Percentiles rank a stretch among this genome's conserved stretches.
phyloP scores from a whole-genome alignment of 2,113 vertebrate species.

The Serinus canaria region DNA sequence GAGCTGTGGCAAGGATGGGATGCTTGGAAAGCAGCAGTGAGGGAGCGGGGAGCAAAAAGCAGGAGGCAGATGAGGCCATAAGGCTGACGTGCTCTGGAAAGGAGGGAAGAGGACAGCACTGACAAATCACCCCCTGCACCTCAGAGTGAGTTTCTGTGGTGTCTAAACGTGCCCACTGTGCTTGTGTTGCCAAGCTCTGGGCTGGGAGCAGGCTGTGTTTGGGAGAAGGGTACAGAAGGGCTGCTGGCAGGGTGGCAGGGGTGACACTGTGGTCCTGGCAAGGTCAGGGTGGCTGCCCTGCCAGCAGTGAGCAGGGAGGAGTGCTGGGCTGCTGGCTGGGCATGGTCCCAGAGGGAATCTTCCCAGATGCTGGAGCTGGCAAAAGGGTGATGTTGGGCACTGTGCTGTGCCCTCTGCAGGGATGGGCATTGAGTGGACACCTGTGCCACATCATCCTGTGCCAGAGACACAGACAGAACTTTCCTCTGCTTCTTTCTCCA shows the following conservation, averaged over 20 bases:
- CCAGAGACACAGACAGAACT: neutral
- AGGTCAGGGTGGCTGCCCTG: neutral
- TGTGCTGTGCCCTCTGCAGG: neutral
- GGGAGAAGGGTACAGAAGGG: neutral
- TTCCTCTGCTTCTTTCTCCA: neutral
- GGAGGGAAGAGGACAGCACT: neutral
- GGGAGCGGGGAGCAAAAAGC: neutral
- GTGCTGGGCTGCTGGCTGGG: neutral
- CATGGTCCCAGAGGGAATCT: neutral
- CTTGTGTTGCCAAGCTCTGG: accelerated
- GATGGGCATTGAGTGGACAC: neutral
- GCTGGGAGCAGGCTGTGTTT: neutral
- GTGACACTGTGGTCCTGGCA: neutral
- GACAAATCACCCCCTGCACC: neutral
- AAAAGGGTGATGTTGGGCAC: neutral
- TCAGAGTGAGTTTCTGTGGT: neutral
- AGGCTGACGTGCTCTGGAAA: neutral
- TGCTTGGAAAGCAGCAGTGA: neutral
- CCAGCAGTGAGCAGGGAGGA: neutral
- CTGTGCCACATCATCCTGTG: accelerated
- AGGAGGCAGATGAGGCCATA: neutral
- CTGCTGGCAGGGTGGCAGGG: neutral
- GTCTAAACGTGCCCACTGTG: neutral
- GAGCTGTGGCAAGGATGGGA: neutral
- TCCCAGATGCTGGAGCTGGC: neutral